Conservation (phyloP, 1,140 invertebrate species). For the Latrodectus geometricus region DNA sequence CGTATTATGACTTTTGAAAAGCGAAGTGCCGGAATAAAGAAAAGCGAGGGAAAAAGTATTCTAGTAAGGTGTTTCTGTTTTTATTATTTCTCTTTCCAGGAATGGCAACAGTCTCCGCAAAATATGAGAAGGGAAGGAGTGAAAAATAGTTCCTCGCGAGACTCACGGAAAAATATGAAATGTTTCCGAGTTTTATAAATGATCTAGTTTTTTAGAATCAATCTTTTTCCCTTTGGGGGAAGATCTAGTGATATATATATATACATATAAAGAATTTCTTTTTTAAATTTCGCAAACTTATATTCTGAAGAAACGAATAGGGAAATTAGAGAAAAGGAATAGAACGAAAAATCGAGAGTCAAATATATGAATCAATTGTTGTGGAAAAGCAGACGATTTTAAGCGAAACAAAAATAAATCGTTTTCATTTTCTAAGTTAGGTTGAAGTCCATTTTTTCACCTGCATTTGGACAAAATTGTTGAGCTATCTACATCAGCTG, state of each 20-base stretch:
- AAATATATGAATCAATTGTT: too few relatives aligned
- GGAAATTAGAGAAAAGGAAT: not conserved
- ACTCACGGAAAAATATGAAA: not conserved
- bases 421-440: not conserved
- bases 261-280: not conserved
- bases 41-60: not conserved
- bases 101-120: not conserved
- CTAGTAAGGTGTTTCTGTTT: not conserved
- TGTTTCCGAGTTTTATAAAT: not conserved
- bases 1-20: slow-evolving; percentile 1
- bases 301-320: not conserved
- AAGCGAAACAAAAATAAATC: not conserved
- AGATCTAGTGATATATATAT: not conserved
- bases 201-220: not conserved
- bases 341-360: too few relatives aligned
- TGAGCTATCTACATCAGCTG: too few relatives aligned
- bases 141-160: not conserved
- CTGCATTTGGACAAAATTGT: too few relatives aligned
- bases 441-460: too few relatives aligned
- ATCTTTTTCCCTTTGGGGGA: not conserved
- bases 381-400: too few relatives aligned
- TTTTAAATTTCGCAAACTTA: not conserved
- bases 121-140: not conserved
- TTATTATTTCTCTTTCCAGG: not conserved
- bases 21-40: not conserved